phyloP scores from a whole-genome alignment of 2,797 vertebrate species.

The Masticophis lateralis region DNA sequence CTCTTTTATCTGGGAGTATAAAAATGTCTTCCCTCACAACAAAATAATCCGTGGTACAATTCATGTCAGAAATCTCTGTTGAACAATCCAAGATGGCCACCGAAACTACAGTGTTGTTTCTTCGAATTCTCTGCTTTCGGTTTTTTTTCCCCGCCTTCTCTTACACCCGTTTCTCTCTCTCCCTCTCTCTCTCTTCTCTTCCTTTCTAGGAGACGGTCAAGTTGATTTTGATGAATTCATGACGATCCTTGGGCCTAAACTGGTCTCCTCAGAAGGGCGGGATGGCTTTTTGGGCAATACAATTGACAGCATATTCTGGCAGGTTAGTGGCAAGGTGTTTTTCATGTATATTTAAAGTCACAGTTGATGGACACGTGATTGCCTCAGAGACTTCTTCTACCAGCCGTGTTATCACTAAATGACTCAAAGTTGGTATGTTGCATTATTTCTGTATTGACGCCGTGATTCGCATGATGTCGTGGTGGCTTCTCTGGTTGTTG shows the following conservation, averaged over 20 bases:
- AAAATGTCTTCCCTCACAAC: background rate
- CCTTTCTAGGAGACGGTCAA: slow-evolving; percentile 87
- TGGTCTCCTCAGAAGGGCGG: slow-evolving; percentile 90
- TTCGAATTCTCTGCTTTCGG: background rate
- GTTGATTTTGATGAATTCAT: slow-evolving; percentile 97
- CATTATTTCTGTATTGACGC: background rate
- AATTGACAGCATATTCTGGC: slow-evolving; percentile 98
- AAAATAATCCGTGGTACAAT: background rate
- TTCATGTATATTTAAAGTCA: background rate
- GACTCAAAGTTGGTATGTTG: background rate
- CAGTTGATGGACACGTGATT: background rate
- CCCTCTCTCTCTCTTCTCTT: slow-evolving; percentile 16
- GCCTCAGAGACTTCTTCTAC: background rate
- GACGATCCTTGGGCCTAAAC: slow-evolving; percentile 94
- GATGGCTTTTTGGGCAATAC: slow-evolving; percentile 93
- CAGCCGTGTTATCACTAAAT: background rate
- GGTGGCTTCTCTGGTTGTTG: background rate
- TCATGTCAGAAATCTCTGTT: background rate
- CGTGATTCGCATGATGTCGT: background rate
- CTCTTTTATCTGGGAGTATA: background rate
- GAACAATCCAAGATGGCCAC: background rate
- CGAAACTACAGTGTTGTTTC: background rate
- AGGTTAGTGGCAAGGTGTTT: slow-evolving; percentile 74
- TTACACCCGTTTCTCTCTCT: background rate
- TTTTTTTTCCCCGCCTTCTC: background rate